Evolutionary conservation across 2,113 vertebrate species (phyloP).

Genomic region (Cranoglanis bouderius): DNA sequence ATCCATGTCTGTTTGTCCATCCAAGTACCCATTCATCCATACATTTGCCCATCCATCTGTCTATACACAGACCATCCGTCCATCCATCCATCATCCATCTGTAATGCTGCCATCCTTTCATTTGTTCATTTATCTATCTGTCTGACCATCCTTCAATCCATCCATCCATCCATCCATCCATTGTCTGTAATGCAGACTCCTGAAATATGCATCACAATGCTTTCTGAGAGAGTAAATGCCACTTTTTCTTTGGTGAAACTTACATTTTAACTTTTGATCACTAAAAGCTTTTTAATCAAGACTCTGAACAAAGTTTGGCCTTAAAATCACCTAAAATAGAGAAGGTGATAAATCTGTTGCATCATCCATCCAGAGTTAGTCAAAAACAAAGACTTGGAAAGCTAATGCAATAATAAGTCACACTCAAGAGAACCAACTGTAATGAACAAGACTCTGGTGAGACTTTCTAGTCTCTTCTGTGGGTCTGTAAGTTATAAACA

Average conservation of each 20-base stretch:
- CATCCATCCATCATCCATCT: not conserved
- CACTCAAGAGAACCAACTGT: not conserved
- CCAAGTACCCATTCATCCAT: not conserved
- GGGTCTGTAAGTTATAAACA: slow-evolving; percentile 11
- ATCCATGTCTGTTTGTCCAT: not conserved
- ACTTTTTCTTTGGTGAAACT: not conserved
- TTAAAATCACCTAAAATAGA: slow-evolving; percentile 2
- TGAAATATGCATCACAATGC: no score
- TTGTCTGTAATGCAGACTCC: not conserved
- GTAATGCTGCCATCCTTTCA: not conserved
- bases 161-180: not conserved
- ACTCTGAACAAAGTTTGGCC: not conserved
- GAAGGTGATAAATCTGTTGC: slow-evolving; percentile 3
- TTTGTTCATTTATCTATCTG: not conserved
- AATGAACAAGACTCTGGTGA: slow-evolving; percentile 28
- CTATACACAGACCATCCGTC: not conserved
- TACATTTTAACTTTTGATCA: slow-evolving; percentile 2
- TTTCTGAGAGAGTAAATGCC: not conserved
- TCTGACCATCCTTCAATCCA: not conserved
- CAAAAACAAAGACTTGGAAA: not conserved
- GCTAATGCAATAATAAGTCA: slow-evolving; percentile 1
- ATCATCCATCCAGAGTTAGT: not conserved
- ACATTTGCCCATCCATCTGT: not conserved
- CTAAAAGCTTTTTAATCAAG: slow-evolving; percentile 25
- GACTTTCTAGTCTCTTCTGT: not conserved